Evolutionary conservation across 2,888 invertebrate genomes (phyloP).

Genomic region (Cephalotes varians): DNA sequence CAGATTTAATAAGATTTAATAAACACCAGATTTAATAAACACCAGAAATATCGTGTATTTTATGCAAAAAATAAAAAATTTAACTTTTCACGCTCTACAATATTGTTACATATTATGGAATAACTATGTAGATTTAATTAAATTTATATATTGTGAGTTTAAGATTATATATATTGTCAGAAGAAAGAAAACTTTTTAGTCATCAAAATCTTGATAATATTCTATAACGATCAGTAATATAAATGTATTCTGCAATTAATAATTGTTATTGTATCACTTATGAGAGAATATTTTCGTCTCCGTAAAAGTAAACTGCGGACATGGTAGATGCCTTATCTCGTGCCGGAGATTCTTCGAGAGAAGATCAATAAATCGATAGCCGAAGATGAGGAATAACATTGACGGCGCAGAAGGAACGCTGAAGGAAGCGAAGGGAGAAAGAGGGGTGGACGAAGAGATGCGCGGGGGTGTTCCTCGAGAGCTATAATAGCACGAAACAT

Average conservation of each 20-base stretch:
- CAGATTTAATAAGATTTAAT: no score
- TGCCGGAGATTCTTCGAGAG: slow-evolving; percentile 25
- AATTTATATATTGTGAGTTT: not conserved
- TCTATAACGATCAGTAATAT: not conserved
- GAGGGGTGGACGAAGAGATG: slow-evolving; percentile 33
- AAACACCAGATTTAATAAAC: no score
- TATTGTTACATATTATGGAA: not conserved
- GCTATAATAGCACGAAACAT: slow-evolving; percentile 80
- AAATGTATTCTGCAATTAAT: not conserved
- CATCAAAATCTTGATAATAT: not conserved
- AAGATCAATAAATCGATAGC: slow-evolving; percentile 55
- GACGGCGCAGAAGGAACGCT: slow-evolving; percentile 45
- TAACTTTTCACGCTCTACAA: not conserved
- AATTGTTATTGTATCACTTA: slow-evolving; percentile 3
- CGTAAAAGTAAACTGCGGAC: slow-evolving; percentile 9
- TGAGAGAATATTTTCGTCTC: slow-evolving; percentile 13
- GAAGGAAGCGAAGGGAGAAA: not conserved
- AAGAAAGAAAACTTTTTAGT: not conserved
- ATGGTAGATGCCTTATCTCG: slow-evolving; percentile 30
- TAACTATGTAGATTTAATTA: not conserved
- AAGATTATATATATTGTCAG: not conserved
- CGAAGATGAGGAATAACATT: slow-evolving; percentile 45
- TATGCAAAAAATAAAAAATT: not conserved
- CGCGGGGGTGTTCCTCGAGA: slow-evolving; percentile 69
- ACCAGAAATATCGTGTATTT: not conserved